These are phyloP conservation scores for Himalopsyche kuldschensis DNA, from an alignment of 2,888 invertebrate species.

Conservation along the genomic window DNA sequence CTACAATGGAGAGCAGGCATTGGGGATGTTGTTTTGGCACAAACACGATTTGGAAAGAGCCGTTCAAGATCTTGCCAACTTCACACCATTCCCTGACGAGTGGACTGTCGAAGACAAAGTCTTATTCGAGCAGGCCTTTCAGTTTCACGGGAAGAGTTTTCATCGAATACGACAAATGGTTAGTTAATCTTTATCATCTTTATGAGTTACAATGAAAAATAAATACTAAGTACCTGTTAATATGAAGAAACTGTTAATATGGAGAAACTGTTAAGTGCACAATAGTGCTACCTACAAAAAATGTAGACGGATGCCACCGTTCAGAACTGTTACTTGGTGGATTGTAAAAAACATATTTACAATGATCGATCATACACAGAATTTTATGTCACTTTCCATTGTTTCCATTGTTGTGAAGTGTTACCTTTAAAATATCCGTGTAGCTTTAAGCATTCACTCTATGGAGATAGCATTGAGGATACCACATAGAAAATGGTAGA, in stretches of 20 bases:
- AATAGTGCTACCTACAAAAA: no score
- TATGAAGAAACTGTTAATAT: no score
- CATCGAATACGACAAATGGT: conserved; percentile 98
- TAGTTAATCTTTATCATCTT: conserved; percentile 42
- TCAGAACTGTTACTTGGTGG: no score
- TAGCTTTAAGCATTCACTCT: no score
- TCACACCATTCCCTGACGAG: conserved; percentile 96
- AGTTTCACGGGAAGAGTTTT: conserved; percentile 97
- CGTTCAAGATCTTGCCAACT: conserved; percentile 91
- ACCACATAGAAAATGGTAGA: no score
- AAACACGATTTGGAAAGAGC: conserved; percentile 94
- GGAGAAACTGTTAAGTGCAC: no score
- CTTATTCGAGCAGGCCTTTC: conserved; percentile 96
- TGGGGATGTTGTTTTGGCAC: conserved; percentile 98
- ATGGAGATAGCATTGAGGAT: no score
- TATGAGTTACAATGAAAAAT: not conserved
- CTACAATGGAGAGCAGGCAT: conserved; percentile 95
- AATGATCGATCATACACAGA: no score
- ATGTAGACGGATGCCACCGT: no score
- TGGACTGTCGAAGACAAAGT: conserved; percentile 99
- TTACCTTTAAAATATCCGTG: no score
- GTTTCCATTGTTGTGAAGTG: not conserved
- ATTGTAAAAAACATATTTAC: no score
- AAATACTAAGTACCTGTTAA: no score
- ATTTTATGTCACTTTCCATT: not conserved